A percentile compares a stretch with the other conserved stretches of the same genome.
phyloP scores from a whole-genome alignment of 1,140 invertebrate species.

The Anadara kagoshimensis region DNA sequence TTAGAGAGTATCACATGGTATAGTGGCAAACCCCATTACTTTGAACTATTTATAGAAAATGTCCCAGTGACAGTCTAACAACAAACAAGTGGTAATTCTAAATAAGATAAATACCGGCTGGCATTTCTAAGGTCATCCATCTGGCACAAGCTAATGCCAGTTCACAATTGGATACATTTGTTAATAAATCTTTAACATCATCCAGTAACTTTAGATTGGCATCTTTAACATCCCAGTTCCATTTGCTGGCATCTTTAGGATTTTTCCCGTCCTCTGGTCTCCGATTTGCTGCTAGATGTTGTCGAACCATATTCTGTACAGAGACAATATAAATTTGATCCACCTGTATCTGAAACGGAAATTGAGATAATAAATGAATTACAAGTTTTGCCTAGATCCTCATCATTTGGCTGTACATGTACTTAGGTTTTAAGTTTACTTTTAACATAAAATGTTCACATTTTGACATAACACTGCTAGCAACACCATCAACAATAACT shows the following conservation, averaged over 20 bases:
- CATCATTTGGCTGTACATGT: too few relatives aligned
- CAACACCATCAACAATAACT: too few relatives aligned
- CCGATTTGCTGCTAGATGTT: constrained; percentile 33
- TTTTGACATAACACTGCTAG: too few relatives aligned
- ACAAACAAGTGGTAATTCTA: background rate
- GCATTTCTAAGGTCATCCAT: constrained; percentile 61
- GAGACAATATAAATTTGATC: constrained; percentile 59
- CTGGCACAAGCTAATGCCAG: constrained; percentile 57
- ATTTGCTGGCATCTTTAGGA: constrained; percentile 41
- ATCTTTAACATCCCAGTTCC: constrained; percentile 58
- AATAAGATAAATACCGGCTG: constrained; percentile 44
- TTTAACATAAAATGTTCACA: too few relatives aligned
- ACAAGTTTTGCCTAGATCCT: too few relatives aligned
- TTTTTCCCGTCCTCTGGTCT: constrained; percentile 4
- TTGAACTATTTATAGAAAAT: too few relatives aligned
- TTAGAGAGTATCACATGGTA: too few relatives aligned
- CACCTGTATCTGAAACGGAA: constrained; percentile 47
- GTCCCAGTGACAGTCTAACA: too few relatives aligned
- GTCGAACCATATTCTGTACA: constrained; percentile 58
- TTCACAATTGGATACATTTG: constrained; percentile 53
- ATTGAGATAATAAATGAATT: background rate
- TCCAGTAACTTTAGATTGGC: constrained; percentile 47
- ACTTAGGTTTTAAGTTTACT: too few relatives aligned
- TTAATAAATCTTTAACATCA: constrained; percentile 44
- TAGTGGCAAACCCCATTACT: background rate